A percentile compares a stretch with the other conserved stretches of the same genome.
These are phyloP conservation scores for Drosophila borborema DNA, from an alignment of 2,888 invertebrate genomes.

Conservation along the genomic window DNA sequence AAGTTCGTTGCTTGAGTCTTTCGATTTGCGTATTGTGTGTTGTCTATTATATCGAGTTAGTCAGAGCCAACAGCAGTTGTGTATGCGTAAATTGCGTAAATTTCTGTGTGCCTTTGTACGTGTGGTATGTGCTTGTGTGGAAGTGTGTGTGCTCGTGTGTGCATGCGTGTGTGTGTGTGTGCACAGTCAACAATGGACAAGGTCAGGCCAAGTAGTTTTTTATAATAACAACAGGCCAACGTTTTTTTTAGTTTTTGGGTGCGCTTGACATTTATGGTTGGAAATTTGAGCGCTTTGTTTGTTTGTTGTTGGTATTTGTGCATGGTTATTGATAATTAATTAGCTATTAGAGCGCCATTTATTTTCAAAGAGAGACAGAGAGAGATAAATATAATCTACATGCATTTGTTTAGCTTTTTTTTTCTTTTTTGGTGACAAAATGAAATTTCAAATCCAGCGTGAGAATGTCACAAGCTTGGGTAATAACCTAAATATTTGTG, in stretches of 20 bases:
- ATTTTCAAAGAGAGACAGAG: background rate
- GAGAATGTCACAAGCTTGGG: slow-evolving; percentile 35
- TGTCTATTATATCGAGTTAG: slow-evolving; percentile 58
- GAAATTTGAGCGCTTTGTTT: slow-evolving; percentile 50
- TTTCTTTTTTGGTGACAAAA: slow-evolving; percentile 22
- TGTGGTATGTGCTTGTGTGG: slow-evolving; percentile 6
- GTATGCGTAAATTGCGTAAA: slow-evolving; percentile 67
- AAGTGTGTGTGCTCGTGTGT: slow-evolving; percentile 15
- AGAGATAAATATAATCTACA: background rate
- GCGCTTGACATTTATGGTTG: slow-evolving; percentile 66
- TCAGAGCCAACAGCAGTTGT: slow-evolving; percentile 58
- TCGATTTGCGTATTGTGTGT: slow-evolving; percentile 64
- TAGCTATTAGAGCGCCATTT: slow-evolving; percentile 67
- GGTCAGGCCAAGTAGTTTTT: slow-evolving; percentile 74
- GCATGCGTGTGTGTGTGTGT: slow-evolving; percentile 27
- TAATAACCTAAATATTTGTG: slow-evolving; percentile 6
- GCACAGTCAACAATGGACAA: slow-evolving; percentile 75
- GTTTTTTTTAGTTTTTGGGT: slow-evolving; percentile 37
- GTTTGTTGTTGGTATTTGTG: slow-evolving; percentile 40
- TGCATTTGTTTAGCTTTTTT: background rate
- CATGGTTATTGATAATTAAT: slow-evolving; percentile 69
- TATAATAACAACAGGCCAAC: slow-evolving; percentile 70
- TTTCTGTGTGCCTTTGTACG: slow-evolving; percentile 40
- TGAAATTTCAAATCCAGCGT: slow-evolving; percentile 36
- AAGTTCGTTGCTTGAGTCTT: slow-evolving; percentile 79